A percentile compares a stretch with the other conserved stretches of the same genome.
Conservation (phyloP, 1,140 invertebrate genomes). For the Thrips palmi region DNA sequence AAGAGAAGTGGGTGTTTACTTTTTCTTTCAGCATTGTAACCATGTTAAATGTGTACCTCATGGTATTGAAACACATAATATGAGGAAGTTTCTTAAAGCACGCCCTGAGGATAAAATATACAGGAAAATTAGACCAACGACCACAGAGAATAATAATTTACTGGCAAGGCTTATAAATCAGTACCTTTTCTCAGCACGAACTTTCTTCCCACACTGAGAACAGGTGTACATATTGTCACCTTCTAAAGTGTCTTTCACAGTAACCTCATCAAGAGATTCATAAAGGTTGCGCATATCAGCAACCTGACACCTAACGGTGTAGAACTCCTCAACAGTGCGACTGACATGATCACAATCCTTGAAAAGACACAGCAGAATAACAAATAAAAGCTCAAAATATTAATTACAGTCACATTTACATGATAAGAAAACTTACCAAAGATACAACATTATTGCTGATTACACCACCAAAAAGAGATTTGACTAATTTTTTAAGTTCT, state of each 20-base stretch:
- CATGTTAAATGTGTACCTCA: slow-evolving; percentile 98
- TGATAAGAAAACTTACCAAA: slow-evolving; percentile 29
- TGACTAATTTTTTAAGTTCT: slow-evolving; percentile 74
- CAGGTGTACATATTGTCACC: slow-evolving; percentile 97
- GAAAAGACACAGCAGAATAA: slow-evolving; percentile 11
- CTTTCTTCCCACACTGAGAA: slow-evolving; percentile 85
- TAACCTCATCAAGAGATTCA: slow-evolving; percentile 87
- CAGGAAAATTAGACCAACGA: slow-evolving; percentile 5
- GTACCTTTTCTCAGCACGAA: slow-evolving; percentile 76
- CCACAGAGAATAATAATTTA: slow-evolving; percentile 1
- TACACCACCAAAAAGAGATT: slow-evolving; percentile 80
- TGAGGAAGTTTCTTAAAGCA: slow-evolving; percentile 88
- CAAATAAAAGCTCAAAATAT: slow-evolving; percentile 3
- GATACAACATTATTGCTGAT: slow-evolving; percentile 91
- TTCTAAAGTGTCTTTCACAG: slow-evolving; percentile 88
- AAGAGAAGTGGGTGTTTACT: slow-evolving; percentile 95
- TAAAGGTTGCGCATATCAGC: slow-evolving; percentile 91
- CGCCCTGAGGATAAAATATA: slow-evolving; percentile 35
- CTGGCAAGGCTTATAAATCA: slow-evolving; percentile 5
- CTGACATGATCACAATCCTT: slow-evolving; percentile 88
- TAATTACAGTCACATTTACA: slow-evolving; percentile 9
- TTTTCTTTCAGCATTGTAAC: slow-evolving; percentile 94
- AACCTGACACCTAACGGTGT: slow-evolving; percentile 87
- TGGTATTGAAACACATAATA: slow-evolving; percentile 90
- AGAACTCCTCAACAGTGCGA: slow-evolving; percentile 86